A percentile compares a stretch with the other conserved stretches of the same genome.
phyloP scores from a whole-genome alignment of 2,888 invertebrate species.

The Drosophila longiperda region DNA sequence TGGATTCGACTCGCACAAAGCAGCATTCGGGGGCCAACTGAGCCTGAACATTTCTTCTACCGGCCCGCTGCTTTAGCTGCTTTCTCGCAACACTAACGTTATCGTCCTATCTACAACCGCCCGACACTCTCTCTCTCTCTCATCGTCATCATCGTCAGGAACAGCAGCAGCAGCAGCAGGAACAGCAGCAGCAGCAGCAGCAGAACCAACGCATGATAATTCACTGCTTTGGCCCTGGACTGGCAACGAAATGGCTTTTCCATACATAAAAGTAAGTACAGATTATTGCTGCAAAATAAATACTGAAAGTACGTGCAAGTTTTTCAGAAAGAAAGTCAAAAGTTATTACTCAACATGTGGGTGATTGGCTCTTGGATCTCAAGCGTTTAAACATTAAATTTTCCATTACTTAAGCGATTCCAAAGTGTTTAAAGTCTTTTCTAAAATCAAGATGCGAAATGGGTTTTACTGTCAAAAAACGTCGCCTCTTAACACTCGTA shows the following conservation, averaged over 20 bases:
- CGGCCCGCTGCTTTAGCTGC: constrained; percentile 27
- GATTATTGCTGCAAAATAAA: constrained; percentile 22
- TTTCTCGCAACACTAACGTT: constrained; percentile 7
- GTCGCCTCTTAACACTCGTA: background rate
- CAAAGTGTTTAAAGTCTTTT: background rate
- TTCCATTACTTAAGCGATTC: background rate
- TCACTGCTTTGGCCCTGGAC: constrained; percentile 64
- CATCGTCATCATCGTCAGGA: constrained; percentile 24
- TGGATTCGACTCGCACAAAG: constrained; percentile 73
- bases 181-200: constrained; percentile 25
- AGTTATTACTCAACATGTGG: background rate
- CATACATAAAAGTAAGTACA: constrained; percentile 69
- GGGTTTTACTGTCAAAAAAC: background rate
- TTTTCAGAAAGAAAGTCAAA: constrained; percentile 6
- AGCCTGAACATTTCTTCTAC: constrained; percentile 50
- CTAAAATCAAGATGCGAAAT: background rate
- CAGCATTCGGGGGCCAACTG: constrained; percentile 48
- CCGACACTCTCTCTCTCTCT: constrained; percentile 3
- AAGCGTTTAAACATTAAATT: background rate
- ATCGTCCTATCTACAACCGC: constrained; percentile 5
- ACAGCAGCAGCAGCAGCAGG: constrained; percentile 25
- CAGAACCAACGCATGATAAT: constrained; percentile 63
- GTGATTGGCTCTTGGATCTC: background rate
- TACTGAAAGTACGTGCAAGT: background rate
- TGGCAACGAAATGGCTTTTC: constrained; percentile 80